A percentile compares a stretch with the other conserved stretches of the same genome.
Conservation (phyloP, 1,140 invertebrate species). For the Papilio aristodemus region DNA sequence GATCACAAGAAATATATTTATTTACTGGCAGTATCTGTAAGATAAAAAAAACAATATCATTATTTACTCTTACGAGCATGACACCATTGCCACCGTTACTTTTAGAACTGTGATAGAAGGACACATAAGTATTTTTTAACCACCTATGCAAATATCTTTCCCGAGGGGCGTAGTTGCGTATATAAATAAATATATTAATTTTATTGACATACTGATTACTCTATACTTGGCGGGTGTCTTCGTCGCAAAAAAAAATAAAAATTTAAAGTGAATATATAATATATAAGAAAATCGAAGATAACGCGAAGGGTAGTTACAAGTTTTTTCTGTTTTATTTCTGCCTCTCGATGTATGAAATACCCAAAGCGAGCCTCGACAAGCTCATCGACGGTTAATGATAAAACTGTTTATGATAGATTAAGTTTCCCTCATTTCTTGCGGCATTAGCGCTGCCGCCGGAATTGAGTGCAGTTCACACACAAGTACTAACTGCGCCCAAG, state of each 20-base stretch:
- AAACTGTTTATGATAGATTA: constrained; percentile 3
- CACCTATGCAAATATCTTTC: no score
- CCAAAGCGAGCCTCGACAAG: background rate
- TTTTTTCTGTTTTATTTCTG: no score
- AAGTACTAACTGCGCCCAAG: constrained; percentile 38
- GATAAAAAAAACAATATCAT: background rate
- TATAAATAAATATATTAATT: no score
- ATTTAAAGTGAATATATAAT: no score
- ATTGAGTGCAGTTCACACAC: constrained; percentile 37
- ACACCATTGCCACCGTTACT: background rate
- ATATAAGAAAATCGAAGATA: no score
- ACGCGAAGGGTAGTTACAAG: no score
- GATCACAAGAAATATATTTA: no score
- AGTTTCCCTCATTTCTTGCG: constrained; percentile 8
- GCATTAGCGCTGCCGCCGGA: background rate
- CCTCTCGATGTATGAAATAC: no score
- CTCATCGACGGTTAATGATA: background rate
- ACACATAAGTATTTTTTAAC: background rate
- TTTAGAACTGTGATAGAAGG: background rate
- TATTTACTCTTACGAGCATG: background rate
- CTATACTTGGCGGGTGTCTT: no score
- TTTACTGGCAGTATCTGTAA: background rate
- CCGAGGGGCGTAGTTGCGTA: no score
- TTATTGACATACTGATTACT: no score
- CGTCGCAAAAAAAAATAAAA: no score